Evolutionary conservation across 2,797 vertebrate species (phyloP).

Genomic region (Heterohyrax brucei): DNA sequence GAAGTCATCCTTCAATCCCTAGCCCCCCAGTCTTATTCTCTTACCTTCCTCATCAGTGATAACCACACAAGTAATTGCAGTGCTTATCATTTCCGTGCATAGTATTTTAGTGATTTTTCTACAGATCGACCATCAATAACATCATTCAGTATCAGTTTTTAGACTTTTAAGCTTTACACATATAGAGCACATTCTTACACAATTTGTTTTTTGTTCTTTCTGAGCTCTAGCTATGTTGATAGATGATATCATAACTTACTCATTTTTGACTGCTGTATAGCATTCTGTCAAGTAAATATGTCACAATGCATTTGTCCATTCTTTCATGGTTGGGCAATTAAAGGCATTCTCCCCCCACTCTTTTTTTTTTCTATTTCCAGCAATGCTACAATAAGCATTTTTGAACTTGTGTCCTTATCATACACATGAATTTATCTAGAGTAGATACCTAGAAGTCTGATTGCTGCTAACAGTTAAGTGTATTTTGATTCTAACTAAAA

Average conservation of each 20-base stretch:
- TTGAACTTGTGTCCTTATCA: background rate
- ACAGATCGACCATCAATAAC: background rate
- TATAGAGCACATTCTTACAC: background rate
- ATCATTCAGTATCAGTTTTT: background rate
- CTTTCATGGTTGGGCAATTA: background rate
- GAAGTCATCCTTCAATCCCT: background rate
- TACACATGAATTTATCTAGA: background rate
- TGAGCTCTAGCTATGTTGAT: slow-evolving; percentile 9
- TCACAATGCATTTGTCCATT: background rate
- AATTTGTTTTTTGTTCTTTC: background rate
- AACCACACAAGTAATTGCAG: background rate
- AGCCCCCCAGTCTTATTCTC: background rate
- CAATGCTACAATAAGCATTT: background rate
- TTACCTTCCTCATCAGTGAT: background rate
- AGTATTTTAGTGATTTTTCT: background rate
- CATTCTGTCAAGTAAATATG: background rate
- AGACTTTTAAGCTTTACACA: background rate
- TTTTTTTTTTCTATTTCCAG: slow-evolving; percentile 46
- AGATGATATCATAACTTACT: background rate
- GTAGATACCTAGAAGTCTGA: too few species aligned
- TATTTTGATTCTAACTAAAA: too few species aligned
- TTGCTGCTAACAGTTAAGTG: too few species aligned
- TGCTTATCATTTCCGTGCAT: background rate
- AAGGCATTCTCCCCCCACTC: background rate
- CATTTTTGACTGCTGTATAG: background rate